phyloP scores from a whole-genome alignment of 2,797 vertebrate genomes.

The Odontamblyopus lacepedii region DNA sequence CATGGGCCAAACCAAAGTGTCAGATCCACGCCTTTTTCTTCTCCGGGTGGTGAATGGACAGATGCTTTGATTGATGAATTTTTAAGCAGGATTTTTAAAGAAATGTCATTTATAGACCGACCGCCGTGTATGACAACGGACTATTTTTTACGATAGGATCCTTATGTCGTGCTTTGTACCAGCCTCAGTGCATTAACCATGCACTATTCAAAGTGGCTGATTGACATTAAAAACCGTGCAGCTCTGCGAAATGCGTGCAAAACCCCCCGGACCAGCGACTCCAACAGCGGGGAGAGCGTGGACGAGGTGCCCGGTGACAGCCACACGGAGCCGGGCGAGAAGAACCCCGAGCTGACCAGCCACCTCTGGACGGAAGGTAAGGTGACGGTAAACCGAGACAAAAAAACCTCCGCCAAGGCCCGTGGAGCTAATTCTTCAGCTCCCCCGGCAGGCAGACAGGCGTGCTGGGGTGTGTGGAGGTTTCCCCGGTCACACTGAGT shows the following conservation, averaged over 20 bases:
- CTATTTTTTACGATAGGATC: conserved; percentile 7
- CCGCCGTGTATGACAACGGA: conserved; percentile 20
- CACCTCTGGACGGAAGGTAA: conserved; percentile 72
- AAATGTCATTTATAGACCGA: conserved; percentile 21
- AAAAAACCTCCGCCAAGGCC: conserved; percentile 28
- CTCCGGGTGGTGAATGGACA: conserved; percentile 5
- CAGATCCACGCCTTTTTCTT: conserved; percentile 39
- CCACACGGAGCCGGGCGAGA: conserved; percentile 38
- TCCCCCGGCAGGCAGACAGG: neutral
- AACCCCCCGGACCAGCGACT: conserved; percentile 51
- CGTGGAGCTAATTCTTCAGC: conserved; percentile 13
- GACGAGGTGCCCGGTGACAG: conserved; percentile 50
- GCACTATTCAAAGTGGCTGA: conserved; percentile 76
- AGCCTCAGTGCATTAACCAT: conserved; percentile 61
- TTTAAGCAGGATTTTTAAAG: conserved; percentile 25
- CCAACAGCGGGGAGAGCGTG: conserved; percentile 49
- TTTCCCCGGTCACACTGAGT: neutral
- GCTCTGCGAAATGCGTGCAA: conserved; percentile 64
- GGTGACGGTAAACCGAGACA: neutral
- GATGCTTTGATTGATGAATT: conserved; percentile 29
- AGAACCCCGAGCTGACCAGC: conserved; percentile 38
- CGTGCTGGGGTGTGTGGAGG: neutral
- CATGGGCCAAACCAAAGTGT: conserved; percentile 13
- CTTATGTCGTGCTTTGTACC: conserved; percentile 34
- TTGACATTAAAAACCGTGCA: conserved; percentile 72